Evolutionary conservation across 2,113 vertebrate species (phyloP).

Genomic region (Orientallactaga bullata): DNA sequence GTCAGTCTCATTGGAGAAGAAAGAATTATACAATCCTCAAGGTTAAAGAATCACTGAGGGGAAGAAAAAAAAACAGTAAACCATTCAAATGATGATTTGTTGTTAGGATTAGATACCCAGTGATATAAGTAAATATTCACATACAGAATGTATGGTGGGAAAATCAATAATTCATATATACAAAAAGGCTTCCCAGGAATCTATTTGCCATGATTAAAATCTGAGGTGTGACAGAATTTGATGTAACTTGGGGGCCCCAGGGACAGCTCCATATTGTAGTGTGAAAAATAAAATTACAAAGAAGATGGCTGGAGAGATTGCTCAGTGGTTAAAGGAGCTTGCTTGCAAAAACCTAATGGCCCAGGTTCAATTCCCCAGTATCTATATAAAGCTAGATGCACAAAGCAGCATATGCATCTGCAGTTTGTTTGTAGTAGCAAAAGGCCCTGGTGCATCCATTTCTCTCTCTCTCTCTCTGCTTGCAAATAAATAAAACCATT

Average conservation of each 20-base stretch:
- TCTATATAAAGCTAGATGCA: no score
- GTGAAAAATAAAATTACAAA: conserved; percentile 66
- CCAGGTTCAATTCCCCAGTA: no score
- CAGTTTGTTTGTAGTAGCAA: no score
- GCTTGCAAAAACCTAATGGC: no score
- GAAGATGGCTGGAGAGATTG: no score
- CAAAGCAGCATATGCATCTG: no score
- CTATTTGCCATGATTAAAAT: conserved; percentile 68
- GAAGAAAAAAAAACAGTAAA: conserved; percentile 69
- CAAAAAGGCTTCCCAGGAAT: conserved; percentile 56
- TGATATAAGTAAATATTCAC: conserved; percentile 78
- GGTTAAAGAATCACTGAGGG: conserved; percentile 69
- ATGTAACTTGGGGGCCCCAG: conserved; percentile 56
- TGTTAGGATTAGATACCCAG: conserved; percentile 72
- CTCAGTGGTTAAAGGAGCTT: no score
- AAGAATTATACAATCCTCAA: conserved; percentile 60
- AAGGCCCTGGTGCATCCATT: no score
- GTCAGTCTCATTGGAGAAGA: conserved; percentile 6
- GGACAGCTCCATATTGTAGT: conserved; percentile 36
- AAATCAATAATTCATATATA: conserved; percentile 75
- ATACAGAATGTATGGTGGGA: conserved; percentile 60
- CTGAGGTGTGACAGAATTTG: conserved; percentile 70
- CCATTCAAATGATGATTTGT: conserved; percentile 70
- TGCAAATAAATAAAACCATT: no score
- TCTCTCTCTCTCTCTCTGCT: no score